Conservation (phyloP, 2,888 invertebrate species). For the Phyllotreta cruciferae region DNA sequence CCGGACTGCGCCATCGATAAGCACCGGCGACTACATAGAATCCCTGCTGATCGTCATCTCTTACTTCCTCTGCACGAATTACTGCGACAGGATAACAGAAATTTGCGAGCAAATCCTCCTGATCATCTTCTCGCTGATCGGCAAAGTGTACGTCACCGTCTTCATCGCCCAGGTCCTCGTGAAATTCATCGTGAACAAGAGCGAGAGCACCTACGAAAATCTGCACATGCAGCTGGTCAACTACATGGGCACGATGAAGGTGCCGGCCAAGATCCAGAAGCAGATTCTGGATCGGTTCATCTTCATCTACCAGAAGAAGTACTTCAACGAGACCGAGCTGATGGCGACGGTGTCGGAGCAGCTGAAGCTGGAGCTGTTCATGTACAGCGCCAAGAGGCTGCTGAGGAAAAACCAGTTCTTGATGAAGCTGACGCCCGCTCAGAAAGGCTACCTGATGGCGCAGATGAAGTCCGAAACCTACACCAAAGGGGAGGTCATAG, state of each 20-base stretch:
- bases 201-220: slow-evolving; percentile 59
- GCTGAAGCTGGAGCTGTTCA: slow-evolving; percentile 58
- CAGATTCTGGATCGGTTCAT: slow-evolving; percentile 63
- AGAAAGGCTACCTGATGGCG: too few relatives aligned
- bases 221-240: slow-evolving; percentile 62
- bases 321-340: slow-evolving; percentile 61
- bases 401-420: slow-evolving; percentile 61
- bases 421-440: slow-evolving; percentile 53
- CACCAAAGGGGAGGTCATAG: too few relatives aligned
- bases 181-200: slow-evolving; percentile 49
- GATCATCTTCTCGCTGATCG: slow-evolving; percentile 43
- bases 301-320: slow-evolving; percentile 63
- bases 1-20: background rate
- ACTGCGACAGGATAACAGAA: background rate
- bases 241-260: slow-evolving; percentile 63
- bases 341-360: slow-evolving; percentile 52
- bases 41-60: slow-evolving; percentile 12
- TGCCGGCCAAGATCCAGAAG: slow-evolving; percentile 60
- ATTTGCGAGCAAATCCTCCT: slow-evolving; percentile 43
- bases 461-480: too few relatives aligned
- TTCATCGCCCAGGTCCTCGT: slow-evolving; percentile 47
- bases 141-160: slow-evolving; percentile 48
- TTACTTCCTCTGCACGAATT: slow-evolving; percentile 24
- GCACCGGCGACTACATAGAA: background rate
- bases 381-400: slow-evolving; percentile 60